These are phyloP conservation scores for Tribolium castaneum DNA, from an alignment of 1,140 invertebrate species.

Conservation along the genomic window DNA sequence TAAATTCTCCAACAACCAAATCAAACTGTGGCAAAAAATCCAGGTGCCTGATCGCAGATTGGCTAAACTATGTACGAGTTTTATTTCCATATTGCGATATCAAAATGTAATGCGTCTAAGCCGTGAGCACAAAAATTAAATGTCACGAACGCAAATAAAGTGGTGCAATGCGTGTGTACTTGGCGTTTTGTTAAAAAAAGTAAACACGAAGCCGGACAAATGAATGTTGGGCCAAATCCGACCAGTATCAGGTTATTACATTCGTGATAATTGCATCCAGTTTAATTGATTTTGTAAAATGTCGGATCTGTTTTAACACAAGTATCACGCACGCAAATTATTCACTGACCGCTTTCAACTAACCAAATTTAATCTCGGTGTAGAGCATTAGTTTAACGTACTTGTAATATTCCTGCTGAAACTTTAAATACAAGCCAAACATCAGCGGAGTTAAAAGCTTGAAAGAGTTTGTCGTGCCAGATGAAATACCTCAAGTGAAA, in stretches of 20 bases:
- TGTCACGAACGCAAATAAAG: not conserved
- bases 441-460: not conserved
- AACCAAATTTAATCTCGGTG: not conserved
- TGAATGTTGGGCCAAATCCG: not conserved
- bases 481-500: not conserved
- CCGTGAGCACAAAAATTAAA: not conserved
- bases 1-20: not conserved
- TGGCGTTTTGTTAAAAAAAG: not conserved
- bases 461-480: not conserved
- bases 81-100: constrained; percentile 8
- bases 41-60: not conserved
- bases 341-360: not conserved
- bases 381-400: not conserved
- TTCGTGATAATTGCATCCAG: not conserved
- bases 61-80: not conserved
- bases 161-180: constrained; percentile 3
- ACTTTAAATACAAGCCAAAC: not conserved
- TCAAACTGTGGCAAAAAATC: not conserved
- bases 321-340: not conserved
- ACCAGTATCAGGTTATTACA: not conserved
- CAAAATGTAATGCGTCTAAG: not conserved
- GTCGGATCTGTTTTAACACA: not conserved
- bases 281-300: not conserved
- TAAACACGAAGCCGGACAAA: not conserved
- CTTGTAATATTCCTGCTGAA: not conserved